Base-by-base conservation (phyloP, 2,797 vertebrate species). In the Pterois miles region DNA sequence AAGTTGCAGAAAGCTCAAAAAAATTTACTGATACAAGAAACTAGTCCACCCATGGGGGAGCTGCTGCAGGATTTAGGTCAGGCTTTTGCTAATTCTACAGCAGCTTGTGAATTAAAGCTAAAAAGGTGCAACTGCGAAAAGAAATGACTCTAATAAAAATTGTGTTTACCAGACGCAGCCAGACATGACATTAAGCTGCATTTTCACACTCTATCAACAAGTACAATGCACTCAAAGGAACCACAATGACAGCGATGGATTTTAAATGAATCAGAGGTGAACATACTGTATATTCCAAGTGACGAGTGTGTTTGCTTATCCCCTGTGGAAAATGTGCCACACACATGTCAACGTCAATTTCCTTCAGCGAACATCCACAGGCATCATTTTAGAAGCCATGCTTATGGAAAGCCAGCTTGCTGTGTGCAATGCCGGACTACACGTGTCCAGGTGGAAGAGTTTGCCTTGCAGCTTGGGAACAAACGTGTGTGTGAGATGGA, bases 381-480 rank as follows among this genome's bases (percentile, higher is more conserved):
- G 50, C 63, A 68, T 87, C 79, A 60, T 65, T 81, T 43, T 22
- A 16, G 14, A 65, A 65, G 54, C 58, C 20, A 13, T 60, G 72
- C 80, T 80, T 73, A 85, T 71, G 76, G 52, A 87, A 87, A 86
- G 67, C 71, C 73, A 2, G 57, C 73, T 57, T 69, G 4, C 80
- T 40, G 68, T 62, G 6, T 65, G 64, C 74, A 4, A 40, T 13
- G 65, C 57, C 31, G 31, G 74, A 56, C 82, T 5, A 18, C 46
- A 54, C 43, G 63, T 22, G 29, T 80, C 65, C 76, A 66, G 74
- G 80, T 88, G 54, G 80, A 92, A 72, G 83, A 85, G 80, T 94
- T 95, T 93, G 92, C 71, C 85, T 91, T 93, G 52, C 75, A 84
- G 88, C 88, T 93, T 78, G 70, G 75, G 82, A 71, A 65, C 59